These are phyloP conservation scores for Lanius ludovicianus DNA, from an alignment of 2,113 vertebrate genomes.

Conservation along the genomic window DNA sequence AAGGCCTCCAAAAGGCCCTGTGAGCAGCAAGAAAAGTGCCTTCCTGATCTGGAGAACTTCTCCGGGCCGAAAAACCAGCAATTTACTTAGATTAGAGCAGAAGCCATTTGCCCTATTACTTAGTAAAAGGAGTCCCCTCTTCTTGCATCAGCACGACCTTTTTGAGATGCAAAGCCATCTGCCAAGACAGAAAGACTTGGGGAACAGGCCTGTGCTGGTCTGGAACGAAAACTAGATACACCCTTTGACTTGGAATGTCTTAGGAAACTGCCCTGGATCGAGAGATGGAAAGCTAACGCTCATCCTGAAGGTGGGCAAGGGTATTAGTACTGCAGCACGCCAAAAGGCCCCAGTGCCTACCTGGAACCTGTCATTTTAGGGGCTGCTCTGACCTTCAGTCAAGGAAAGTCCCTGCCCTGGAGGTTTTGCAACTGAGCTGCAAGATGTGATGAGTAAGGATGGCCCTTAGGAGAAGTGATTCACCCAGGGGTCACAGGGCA, in stretches of 20 bases:
- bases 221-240: neutral
- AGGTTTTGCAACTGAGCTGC: neutral
- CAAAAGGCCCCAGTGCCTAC: rapidly evolving
- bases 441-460: neutral
- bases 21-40: neutral
- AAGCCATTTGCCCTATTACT: neutral
- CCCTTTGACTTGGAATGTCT: neutral
- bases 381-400: neutral
- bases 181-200: neutral
- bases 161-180: neutral
- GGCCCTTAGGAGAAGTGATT: neutral
- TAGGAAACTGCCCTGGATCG: neutral
- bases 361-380: neutral
- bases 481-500: neutral
- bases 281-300: rapidly evolving
- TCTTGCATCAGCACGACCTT: neutral
- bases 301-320: neutral
- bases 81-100: neutral
- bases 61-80: neutral
- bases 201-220: neutral
- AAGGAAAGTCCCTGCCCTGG: neutral
- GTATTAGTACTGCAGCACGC: neutral
- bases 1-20: neutral
- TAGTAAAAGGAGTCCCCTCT: neutral
- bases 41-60: neutral